A percentile compares a stretch with the other conserved stretches of the same genome.
These are phyloP conservation scores for Siphlonurus alternatus DNA, from an alignment of 2,888 invertebrate species.

Conservation along the genomic window DNA sequence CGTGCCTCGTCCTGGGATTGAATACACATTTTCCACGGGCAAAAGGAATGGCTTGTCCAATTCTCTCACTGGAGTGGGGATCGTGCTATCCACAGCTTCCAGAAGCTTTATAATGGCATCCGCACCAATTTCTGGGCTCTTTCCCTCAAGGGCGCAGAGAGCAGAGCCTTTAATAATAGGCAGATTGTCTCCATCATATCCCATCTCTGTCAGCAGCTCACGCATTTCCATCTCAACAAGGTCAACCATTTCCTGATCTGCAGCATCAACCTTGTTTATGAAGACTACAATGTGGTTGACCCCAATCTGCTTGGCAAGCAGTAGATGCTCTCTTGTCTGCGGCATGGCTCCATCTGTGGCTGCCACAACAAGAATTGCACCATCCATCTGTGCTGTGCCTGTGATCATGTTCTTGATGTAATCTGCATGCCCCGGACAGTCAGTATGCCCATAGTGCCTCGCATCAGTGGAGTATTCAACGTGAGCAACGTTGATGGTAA, in stretches of 20 bases:
- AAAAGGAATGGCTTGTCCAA: slow-evolving; percentile 88
- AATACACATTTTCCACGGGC: slow-evolving; percentile 82
- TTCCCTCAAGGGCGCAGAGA: slow-evolving; percentile 78
- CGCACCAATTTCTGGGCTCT: slow-evolving; percentile 57
- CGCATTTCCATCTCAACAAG: slow-evolving; percentile 95
- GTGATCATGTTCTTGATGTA: slow-evolving; percentile 99
- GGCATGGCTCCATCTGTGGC: slow-evolving; percentile 99
- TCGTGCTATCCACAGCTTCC: slow-evolving; percentile 63
- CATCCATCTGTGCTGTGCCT: slow-evolving; percentile 97
- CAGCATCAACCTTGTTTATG: slow-evolving; percentile 90
- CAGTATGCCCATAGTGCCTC: slow-evolving; percentile 92
- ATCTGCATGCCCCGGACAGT: slow-evolving; percentile 99
- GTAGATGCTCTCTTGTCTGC: slow-evolving; percentile 89
- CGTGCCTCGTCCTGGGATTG: slow-evolving; percentile 87
- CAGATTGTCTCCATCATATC: slow-evolving; percentile 80
- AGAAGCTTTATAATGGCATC: slow-evolving; percentile 68
- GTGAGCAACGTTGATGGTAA: slow-evolving; percentile 94
- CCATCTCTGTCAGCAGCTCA: slow-evolving; percentile 85
- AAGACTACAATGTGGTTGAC: slow-evolving; percentile 84
- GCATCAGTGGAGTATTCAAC: slow-evolving; percentile 84
- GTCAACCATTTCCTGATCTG: slow-evolving; percentile 91
- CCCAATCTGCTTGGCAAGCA: slow-evolving; percentile 93
- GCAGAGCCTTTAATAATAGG: slow-evolving; percentile 78
- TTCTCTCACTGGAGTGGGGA: slow-evolving; percentile 76
- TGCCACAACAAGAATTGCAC: slow-evolving; percentile 93